phyloP scores from a whole-genome alignment of 2,113 vertebrate species.

The Dascyllus trimaculatus region DNA sequence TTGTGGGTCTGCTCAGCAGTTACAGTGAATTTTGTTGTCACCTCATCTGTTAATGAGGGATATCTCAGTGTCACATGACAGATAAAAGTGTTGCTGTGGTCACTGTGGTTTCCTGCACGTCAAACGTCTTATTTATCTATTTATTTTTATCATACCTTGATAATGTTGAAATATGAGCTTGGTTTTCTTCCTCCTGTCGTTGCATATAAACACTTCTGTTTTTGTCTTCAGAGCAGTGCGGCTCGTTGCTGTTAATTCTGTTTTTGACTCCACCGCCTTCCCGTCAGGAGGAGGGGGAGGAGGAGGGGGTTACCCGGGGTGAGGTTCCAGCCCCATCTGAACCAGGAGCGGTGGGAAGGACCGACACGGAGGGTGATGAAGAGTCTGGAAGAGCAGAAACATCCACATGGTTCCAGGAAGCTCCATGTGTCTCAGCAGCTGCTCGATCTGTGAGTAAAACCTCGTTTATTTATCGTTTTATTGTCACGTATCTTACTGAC shows the following conservation, averaged over 20 bases:
- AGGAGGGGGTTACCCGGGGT: constrained; percentile 57
- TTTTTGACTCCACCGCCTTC: constrained; percentile 29
- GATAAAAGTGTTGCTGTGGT: too few relatives aligned
- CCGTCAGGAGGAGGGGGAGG: constrained; percentile 8
- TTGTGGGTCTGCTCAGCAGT: too few relatives aligned
- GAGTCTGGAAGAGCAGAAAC: constrained; percentile 36
- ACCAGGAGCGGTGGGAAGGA: constrained; percentile 40
- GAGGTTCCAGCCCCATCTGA: constrained; percentile 65
- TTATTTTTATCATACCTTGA: too few relatives aligned
- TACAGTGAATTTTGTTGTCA: too few relatives aligned
- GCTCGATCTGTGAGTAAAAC: constrained; percentile 29
- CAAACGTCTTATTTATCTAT: too few relatives aligned
- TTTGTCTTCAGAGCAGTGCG: not conserved
- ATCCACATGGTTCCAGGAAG: constrained; percentile 22
- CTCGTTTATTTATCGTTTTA: not conserved
- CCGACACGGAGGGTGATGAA: constrained; percentile 36
- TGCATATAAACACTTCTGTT: too few relatives aligned
- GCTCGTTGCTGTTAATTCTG: constrained; percentile 7
- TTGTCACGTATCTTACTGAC: too few relatives aligned
- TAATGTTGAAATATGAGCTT: too few relatives aligned
- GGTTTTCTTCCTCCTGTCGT: too few relatives aligned
- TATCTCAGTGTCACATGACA: too few relatives aligned
- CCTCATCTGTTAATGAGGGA: too few relatives aligned
- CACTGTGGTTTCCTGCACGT: too few relatives aligned
- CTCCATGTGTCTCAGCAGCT: constrained; percentile 22